These are phyloP conservation scores for Ictalurus furcatus DNA, from an alignment of 2,113 vertebrate species.

Conservation along the genomic window DNA sequence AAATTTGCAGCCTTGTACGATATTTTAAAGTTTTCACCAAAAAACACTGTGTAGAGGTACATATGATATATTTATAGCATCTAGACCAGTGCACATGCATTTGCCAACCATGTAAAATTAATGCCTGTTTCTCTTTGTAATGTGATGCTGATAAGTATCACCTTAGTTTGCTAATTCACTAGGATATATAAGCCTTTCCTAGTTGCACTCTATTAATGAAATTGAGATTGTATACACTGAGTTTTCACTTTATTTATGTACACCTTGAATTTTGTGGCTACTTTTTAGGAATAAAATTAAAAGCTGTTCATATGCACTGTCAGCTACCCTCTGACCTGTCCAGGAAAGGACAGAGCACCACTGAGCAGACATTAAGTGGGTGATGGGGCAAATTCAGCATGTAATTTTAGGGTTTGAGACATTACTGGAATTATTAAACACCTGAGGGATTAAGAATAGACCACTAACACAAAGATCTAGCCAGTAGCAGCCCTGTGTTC, in stretches of 20 bases:
- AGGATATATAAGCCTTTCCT: neutral
- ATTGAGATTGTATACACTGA: neutral
- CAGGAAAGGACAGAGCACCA: neutral
- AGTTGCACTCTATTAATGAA: neutral
- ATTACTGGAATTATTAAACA: neutral
- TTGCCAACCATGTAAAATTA: neutral
- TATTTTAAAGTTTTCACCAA: neutral
- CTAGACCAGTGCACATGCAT: neutral
- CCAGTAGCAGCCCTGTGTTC: neutral
- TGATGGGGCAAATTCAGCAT: neutral
- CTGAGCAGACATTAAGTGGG: too few species aligned
- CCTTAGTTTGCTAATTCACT: neutral
- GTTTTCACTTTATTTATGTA: conserved; percentile 2
- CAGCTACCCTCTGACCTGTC: neutral
- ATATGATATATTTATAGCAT: neutral
- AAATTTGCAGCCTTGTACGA: neutral
- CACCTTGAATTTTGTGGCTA: neutral
- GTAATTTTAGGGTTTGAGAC: neutral
- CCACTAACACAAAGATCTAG: neutral
- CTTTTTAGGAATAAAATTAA: neutral
- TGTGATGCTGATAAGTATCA: neutral
- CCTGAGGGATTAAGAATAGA: neutral
- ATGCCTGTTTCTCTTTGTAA: neutral
- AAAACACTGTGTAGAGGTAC: neutral
- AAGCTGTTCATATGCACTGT: neutral